phyloP scores from a whole-genome alignment of 2,797 vertebrate species.

The Sebastes goodei region DNA sequence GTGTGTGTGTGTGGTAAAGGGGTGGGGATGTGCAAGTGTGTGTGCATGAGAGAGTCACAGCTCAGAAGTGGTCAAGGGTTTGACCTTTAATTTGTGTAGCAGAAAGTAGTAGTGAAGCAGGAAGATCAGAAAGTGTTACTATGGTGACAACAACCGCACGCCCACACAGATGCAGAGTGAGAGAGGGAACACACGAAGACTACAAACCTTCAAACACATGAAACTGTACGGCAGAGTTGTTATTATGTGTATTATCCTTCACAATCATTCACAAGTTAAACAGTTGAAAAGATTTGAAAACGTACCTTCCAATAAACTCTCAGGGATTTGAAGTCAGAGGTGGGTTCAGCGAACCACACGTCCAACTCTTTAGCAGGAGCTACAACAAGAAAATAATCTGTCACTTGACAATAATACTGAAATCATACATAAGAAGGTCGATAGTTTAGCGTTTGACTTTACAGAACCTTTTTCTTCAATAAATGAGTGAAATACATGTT shows the following conservation, averaged over 20 bases:
- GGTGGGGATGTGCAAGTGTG: background rate
- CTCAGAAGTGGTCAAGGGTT: slow-evolving; percentile 63
- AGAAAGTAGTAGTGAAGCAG: slow-evolving; percentile 7
- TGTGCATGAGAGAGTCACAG: slow-evolving; percentile 9
- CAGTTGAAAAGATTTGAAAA: background rate
- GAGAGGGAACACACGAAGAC: background rate
- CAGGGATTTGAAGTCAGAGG: slow-evolving; percentile 41
- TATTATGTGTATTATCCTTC: background rate
- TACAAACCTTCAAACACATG: background rate
- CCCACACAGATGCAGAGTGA: background rate
- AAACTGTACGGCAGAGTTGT: background rate
- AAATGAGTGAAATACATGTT: background rate
- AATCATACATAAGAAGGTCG: background rate
- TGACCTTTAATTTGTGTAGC: slow-evolving; percentile 69
- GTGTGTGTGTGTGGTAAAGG: background rate
- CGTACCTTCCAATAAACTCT: slow-evolving; percentile 92
- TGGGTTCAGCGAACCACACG: slow-evolving; percentile 82
- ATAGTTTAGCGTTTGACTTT: background rate
- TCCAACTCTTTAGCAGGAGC: slow-evolving; percentile 78
- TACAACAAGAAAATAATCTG: slow-evolving; percentile 40
- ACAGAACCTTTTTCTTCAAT: background rate
- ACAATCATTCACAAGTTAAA: background rate
- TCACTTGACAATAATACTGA: background rate
- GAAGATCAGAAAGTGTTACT: slow-evolving; percentile 40
- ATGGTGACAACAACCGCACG: slow-evolving; percentile 11